These are phyloP conservation scores for Thaumatotibia leucotreta DNA, from an alignment of 1,140 invertebrate species.

Conservation along the genomic window DNA sequence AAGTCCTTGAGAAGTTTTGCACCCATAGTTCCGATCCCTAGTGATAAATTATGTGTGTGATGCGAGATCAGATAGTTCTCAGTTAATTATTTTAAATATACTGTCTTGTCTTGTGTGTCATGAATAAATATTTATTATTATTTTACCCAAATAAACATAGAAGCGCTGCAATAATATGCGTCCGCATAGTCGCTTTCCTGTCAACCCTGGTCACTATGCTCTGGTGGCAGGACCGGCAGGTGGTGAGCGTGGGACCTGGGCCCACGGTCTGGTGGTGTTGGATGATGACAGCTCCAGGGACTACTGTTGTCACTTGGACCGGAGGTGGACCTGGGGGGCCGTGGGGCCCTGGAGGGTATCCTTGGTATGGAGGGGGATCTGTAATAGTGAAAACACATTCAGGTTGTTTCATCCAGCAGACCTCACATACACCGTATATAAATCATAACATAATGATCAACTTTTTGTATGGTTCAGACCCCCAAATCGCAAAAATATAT, in stretches of 20 bases:
- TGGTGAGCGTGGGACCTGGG: conserved; percentile 52
- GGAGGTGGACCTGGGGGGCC: not conserved
- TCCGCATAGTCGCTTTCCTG: conserved; percentile 72
- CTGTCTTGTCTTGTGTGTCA: too few species aligned
- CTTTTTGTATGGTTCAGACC: too few species aligned
- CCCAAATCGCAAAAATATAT: too few species aligned
- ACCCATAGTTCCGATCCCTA: too few species aligned
- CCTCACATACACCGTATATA: too few species aligned
- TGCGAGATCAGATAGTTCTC: too few species aligned
- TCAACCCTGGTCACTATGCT: conserved; percentile 72
- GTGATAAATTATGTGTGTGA: too few species aligned
- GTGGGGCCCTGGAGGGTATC: not conserved
- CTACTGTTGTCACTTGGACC: not conserved
- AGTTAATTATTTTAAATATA: too few species aligned
- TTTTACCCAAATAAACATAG: conserved; percentile 78
- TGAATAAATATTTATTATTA: too few species aligned
- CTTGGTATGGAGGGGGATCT: not conserved
- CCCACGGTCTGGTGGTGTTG: conserved; percentile 52
- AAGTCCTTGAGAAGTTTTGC: too few species aligned
- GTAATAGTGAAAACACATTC: not conserved
- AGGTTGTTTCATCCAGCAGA: too few species aligned
- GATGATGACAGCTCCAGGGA: not conserved
- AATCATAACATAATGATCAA: too few species aligned
- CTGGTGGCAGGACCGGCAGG: conserved; percentile 75
- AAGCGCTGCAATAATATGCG: conserved; percentile 77